Base-by-base conservation (phyloP, 2,888 invertebrate species). In the Eulithis testata region DNA sequence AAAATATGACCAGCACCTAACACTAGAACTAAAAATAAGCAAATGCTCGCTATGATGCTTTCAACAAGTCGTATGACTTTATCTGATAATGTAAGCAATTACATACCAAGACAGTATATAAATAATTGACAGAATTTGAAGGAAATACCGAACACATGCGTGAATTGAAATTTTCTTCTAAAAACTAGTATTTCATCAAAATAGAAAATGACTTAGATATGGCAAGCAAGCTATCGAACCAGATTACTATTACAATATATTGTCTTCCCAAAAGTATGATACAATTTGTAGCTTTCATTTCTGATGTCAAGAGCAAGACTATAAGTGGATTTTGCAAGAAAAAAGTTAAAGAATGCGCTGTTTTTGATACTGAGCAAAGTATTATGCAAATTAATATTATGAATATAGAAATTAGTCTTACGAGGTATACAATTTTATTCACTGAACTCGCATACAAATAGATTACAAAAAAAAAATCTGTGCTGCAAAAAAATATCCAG, bases 1-100 rank as follows among this genome's bases (percentile, higher is more conserved):
- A 52, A 40, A 69, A 53, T 58, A 71, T 71, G 72, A 78, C 79
- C 83, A 82, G 82, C 82, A 84, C 84, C 81, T 79, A 73, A 69
- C 58, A 68, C 62, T 61, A 65, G 11, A 59, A 51, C 40, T 49
- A 73, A 64, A 59, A 69, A 68, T 70, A 76, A 69, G 70, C 53
- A 73, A 74, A 76, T 11, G 49, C 21, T 21, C 14, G 49, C 49
- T 47, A 11, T 49, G 49, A 21, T 21, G 9, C 9, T 8, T 49
- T 21, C 9, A 9, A 40, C 40, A 40, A 40, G 40, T 40, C 40
- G 9, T 11, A 31, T 40, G 40, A 40, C 9, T 31, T 4, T 3
- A 31, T 31, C 31, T 31, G 40, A 40, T 8, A 49, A 50, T 45
- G 43, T 47, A 63, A 63, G 56, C 55, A 59, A 51, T 12, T 49